A percentile compares a stretch with the other conserved stretches of the same genome.
Evolutionary conservation across 2,888 invertebrate genomes (phyloP).

Genomic region (Acanthosepion lycidas): DNA sequence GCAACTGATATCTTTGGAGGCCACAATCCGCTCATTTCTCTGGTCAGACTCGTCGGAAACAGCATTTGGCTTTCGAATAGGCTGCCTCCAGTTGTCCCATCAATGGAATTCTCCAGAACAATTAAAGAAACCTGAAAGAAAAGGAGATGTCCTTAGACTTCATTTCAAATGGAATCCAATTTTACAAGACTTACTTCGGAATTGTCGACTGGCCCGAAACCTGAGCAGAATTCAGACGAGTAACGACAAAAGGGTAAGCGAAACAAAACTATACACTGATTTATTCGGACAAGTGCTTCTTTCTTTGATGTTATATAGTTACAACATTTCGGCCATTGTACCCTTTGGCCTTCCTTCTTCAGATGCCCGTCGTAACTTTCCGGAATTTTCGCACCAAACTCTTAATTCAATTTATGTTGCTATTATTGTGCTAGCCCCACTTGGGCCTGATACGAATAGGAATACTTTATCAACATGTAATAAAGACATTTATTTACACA

Average conservation of each 20-base stretch:
- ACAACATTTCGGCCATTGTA: no score
- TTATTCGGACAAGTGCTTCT: no score
- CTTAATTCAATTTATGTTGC: no score
- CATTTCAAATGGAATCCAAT: constrained; percentile 18
- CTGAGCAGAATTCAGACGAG: neutral
- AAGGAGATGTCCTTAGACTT: neutral
- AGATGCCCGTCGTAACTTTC: no score
- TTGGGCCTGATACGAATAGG: no score
- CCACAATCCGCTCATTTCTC: neutral
- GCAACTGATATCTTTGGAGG: neutral
- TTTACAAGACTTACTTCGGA: neutral
- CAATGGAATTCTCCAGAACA: neutral
- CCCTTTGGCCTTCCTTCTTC: no score
- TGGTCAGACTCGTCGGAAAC: neutral
- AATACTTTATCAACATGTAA: no score
- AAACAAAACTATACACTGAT: neutral
- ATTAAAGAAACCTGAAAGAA: neutral
- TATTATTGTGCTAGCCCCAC: no score
- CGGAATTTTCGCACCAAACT: no score
- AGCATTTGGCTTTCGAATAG: neutral
- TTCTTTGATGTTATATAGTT: no score
- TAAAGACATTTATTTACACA: no score
- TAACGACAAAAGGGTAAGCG: neutral
- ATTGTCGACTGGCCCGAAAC: neutral
- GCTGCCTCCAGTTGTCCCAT: neutral